A percentile compares a stretch with the other conserved stretches of the same genome.
Conservation (phyloP, 23 tunicate species). For the Ascidia mentula region DNA sequence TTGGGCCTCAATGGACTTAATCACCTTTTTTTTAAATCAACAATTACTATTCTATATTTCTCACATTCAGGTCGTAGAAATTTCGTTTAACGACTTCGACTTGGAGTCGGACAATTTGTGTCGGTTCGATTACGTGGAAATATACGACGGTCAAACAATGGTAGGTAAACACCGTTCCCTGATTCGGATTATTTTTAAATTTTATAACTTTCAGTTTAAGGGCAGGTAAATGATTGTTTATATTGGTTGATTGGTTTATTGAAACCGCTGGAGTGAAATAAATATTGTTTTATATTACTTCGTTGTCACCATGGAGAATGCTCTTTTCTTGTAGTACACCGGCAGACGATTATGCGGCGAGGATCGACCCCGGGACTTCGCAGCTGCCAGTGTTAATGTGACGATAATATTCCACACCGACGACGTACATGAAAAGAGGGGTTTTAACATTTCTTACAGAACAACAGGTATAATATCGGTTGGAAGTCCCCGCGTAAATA, state of each 20-base stretch:
- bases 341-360: neutral
- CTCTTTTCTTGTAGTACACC: slow-evolving; percentile 3
- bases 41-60: too few species aligned
- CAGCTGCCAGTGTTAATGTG: neutral
- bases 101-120: neutral
- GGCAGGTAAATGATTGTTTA: too few species aligned
- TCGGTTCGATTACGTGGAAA: neutral
- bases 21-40: too few species aligned
- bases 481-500: too few species aligned
- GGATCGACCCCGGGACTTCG: neutral
- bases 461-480: too few species aligned
- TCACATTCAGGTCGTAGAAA: neutral
- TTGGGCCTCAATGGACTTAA: too few species aligned
- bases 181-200: too few species aligned
- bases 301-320: too few species aligned
- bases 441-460: neutral
- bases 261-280: neutral
- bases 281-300: neutral
- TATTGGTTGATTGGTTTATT: too few species aligned
- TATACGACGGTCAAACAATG: neutral
- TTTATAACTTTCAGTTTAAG: too few species aligned
- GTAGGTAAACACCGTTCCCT: neutral
- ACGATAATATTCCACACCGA: neutral
- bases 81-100: neutral
- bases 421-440: neutral